These are phyloP conservation scores for Tinamus guttatus DNA, from an alignment of 2,113 vertebrate species.

Conservation along the genomic window DNA sequence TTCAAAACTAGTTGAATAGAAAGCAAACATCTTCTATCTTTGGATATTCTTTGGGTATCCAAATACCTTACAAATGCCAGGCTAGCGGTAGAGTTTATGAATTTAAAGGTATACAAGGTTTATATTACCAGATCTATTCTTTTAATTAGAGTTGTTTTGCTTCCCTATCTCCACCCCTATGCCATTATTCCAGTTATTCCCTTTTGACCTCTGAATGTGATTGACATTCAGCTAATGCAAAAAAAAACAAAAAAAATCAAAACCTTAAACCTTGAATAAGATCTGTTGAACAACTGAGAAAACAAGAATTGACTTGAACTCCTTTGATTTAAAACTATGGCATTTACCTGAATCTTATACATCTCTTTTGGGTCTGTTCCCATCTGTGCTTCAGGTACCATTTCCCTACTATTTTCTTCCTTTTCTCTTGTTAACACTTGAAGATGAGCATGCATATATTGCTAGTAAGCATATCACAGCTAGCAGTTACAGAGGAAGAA, in stretches of 20 bases:
- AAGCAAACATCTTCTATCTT: slow-evolving; percentile 5
- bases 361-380: background rate
- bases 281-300: background rate
- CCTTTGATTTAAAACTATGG: background rate
- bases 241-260: background rate
- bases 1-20: slow-evolving; percentile 21
- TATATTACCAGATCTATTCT: background rate
- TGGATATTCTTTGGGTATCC: background rate
- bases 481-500: background rate
- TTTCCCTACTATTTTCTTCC: background rate
- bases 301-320: background rate
- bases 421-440: background rate
- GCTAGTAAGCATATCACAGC: background rate
- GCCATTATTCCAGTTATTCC: background rate
- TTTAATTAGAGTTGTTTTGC: background rate
- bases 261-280: background rate
- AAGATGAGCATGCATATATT: background rate
- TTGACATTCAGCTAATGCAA: slow-evolving; percentile 18
- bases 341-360: slow-evolving; percentile 16
- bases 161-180: background rate
- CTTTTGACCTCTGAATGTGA: slow-evolving; percentile 13
- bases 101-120: background rate
- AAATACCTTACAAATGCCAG: background rate
- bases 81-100: background rate
- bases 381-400: background rate